Base-by-base conservation (phyloP, 2,113 vertebrate genomes). In the Sinocyclocheilus maitianheensis region DNA sequence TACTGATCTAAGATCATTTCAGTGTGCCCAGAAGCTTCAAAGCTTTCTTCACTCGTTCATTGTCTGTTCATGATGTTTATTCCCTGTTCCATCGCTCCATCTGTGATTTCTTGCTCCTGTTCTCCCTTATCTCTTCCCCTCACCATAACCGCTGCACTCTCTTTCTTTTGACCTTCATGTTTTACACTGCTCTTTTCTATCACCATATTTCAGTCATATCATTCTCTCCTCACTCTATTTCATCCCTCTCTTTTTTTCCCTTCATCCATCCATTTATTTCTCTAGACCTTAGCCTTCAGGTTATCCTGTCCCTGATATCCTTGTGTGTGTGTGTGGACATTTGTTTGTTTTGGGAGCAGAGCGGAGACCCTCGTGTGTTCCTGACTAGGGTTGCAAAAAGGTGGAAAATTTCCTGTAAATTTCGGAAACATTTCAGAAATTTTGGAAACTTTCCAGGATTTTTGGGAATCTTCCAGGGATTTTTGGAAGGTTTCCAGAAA, bases 121-220 rank as follows among this genome's bases (percentile, higher is more conserved):
- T 89, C 77, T 62, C 84, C 55, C 43, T 83, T 63, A 69, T 75
- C 80, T 24, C 51, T 81, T 71, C 65, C 12, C 63, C 81, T 72
- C 77, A 20, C 48, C 3, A 18, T 22, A 76, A 48, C 71, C 26
- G 40, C 48, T n/a, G 74, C 51, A 30, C 71, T 87, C 87, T 78
- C 90, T 88, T 86, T 82, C 67, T 53, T 81, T 65, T 87, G 85
- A 88, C 87, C 87, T 88, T 88, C 89, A 85, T 43, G 72, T 87
- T 78, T 83, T 74, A 65, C 6, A 18, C 53, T 71, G 37, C 51
- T 85, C 78, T 77, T 77, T 82, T 65, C 87, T n/a, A 74, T 82
- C 89, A 87, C 88, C 91, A 90, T 89, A 90, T 90, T 92, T 89
- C 86, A 87, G 46, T 83, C 77, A 55, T 85, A 87, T 84, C 88